A percentile compares a stretch with the other conserved stretches of the same genome.
These are phyloP conservation scores for Orchesella cincta DNA, from an alignment of 1,140 invertebrate species.

Conservation along the genomic window DNA sequence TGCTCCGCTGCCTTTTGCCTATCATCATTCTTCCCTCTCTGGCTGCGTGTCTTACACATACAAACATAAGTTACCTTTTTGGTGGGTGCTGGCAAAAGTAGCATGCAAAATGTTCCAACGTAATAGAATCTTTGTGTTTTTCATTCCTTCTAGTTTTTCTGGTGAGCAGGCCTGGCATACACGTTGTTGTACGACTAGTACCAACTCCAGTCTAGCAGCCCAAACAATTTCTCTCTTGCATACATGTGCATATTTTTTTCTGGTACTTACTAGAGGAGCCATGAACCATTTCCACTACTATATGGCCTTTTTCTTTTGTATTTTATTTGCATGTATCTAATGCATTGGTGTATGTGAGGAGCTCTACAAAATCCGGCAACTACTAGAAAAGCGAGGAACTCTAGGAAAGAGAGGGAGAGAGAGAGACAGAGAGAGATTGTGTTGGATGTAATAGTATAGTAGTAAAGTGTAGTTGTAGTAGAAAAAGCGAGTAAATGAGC, in stretches of 20 bases:
- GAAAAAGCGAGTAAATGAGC: neutral
- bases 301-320: neutral
- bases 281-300: neutral
- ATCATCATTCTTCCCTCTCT: no score
- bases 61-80: neutral
- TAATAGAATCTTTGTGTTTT: neutral
- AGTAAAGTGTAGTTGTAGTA: neutral
- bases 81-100: neutral
- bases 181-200: neutral
- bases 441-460: neutral
- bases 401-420: neutral
- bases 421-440: neutral
- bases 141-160: neutral
- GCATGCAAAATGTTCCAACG: neutral
- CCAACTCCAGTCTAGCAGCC: neutral
- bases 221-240: neutral
- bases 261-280: neutral
- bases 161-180: no score
- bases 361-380: neutral
- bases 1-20: no score
- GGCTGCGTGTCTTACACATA: no score
- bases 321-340: neutral
- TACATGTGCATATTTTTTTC: neutral
- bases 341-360: neutral
- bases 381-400: neutral